phyloP scores from a whole-genome alignment of 2,888 invertebrate species.

The Himalopsyche anomala region DNA sequence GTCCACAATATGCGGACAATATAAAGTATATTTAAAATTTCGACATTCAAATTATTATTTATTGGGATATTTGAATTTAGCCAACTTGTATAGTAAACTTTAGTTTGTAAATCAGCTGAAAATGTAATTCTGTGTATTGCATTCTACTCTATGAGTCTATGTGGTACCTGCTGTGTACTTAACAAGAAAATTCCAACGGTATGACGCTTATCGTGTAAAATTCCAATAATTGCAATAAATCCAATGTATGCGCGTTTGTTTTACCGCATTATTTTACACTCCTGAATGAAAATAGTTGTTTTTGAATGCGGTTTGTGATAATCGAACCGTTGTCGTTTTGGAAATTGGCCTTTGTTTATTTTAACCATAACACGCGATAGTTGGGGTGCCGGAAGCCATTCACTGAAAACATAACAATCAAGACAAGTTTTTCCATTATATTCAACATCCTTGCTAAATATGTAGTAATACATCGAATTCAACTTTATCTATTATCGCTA shows the following conservation, averaged over 20 bases:
- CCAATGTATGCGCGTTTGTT: constrained; percentile 9
- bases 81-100: too few species aligned
- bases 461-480: too few species aligned
- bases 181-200: constrained; percentile 10
- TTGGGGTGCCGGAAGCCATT: too few species aligned
- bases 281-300: constrained; percentile 16
- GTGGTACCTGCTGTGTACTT: constrained; percentile 11
- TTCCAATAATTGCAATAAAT: constrained; percentile 31
- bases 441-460: too few species aligned
- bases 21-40: too few species aligned
- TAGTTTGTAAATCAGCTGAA: too few species aligned
- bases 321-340: constrained; percentile 16
- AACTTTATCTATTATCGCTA: too few species aligned
- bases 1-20: too few species aligned
- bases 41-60: too few species aligned
- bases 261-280: constrained; percentile 7
- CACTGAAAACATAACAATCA: too few species aligned
- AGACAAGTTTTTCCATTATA: too few species aligned
- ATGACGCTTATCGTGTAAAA: constrained; percentile 35
- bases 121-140: neutral
- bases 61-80: too few species aligned
- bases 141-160: neutral
- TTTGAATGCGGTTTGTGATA: constrained; percentile 31
- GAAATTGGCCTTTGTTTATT: constrained; percentile 18
- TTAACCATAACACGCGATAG: neutral